These are phyloP conservation scores for Drosophila basisetae DNA, from an alignment of 2,888 invertebrate species.

Conservation along the genomic window DNA sequence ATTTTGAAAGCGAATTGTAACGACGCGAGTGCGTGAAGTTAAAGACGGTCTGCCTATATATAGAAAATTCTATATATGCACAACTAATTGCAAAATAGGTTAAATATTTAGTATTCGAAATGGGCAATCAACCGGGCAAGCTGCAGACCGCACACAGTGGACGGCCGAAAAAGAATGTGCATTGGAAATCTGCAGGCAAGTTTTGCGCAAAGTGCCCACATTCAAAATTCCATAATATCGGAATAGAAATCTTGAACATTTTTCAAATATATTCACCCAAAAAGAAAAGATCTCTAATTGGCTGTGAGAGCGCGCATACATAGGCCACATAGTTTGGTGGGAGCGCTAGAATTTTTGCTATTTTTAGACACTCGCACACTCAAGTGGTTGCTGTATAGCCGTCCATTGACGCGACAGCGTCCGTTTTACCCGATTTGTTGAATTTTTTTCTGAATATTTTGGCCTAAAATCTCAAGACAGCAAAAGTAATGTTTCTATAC, in stretches of 20 bases:
- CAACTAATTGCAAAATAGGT: conserved; percentile 72
- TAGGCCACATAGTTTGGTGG: conserved; percentile 74
- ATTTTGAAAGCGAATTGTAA: conserved; percentile 38
- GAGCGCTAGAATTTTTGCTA: conserved; percentile 82
- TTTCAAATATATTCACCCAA: conserved; percentile 38
- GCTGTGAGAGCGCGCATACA: conserved; percentile 53
- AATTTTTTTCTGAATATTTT: conserved; percentile 51
- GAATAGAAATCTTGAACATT: conserved; percentile 16
- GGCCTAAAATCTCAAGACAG: conserved; percentile 65
- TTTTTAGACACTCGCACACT: conserved; percentile 82
- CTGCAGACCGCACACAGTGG: conserved; percentile 86
- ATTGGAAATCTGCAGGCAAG: conserved; percentile 94
- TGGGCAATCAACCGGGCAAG: conserved; percentile 89
- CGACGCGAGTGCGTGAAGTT: conserved; percentile 62
- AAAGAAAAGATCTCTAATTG: conserved; percentile 47
- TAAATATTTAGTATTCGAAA: conserved; percentile 79
- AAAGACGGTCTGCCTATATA: conserved; percentile 64
- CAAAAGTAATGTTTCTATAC: conserved; percentile 69
- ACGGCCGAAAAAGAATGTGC: conserved; percentile 91
- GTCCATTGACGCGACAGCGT: conserved; percentile 43
- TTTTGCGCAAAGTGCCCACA: conserved; percentile 16
- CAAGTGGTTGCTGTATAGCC: conserved; percentile 82
- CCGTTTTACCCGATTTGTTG: conserved; percentile 36
- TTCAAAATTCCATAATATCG: conserved; percentile 10
- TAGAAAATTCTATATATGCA: conserved; percentile 74